phyloP scores from a whole-genome alignment of 1,140 invertebrate species.

The Homarus americanus region DNA sequence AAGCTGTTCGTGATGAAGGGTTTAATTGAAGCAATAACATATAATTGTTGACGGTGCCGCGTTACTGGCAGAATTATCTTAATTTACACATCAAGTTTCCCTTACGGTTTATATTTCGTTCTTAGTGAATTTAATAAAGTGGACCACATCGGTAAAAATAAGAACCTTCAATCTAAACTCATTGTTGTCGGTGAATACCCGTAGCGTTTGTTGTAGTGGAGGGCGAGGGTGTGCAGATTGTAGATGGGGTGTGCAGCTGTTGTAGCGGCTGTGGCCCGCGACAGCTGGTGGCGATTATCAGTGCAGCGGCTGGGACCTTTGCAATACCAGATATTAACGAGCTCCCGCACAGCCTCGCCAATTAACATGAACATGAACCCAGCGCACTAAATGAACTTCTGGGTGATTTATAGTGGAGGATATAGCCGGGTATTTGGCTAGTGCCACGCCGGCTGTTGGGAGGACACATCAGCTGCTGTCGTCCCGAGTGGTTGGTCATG shows the following conservation, averaged over 20 bases:
- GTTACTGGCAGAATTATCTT: no score
- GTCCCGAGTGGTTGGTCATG: no score
- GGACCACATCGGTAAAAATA: no score
- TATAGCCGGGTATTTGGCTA: not conserved
- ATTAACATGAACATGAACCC: conserved; percentile 18
- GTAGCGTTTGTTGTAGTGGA: no score
- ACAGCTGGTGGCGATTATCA: conserved; percentile 17
- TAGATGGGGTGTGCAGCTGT: not conserved
- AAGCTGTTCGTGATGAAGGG: no score
- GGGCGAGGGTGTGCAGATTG: not conserved
- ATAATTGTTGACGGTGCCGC: no score
- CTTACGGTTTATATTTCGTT: no score
- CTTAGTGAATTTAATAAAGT: no score
- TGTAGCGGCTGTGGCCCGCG: not conserved
- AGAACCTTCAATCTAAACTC: no score
- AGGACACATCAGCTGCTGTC: not conserved
- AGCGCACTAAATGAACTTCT: conserved; percentile 2
- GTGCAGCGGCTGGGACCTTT: not conserved
- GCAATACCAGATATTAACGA: conserved; percentile 21
- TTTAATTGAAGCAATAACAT: no score
- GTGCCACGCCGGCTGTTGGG: not conserved
- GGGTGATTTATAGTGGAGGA: not conserved
- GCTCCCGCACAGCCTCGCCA: not conserved
- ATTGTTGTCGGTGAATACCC: no score
- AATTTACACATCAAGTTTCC: no score